Conservation (phyloP, 2,113 vertebrate species). For the Poecilia latipinna region DNA sequence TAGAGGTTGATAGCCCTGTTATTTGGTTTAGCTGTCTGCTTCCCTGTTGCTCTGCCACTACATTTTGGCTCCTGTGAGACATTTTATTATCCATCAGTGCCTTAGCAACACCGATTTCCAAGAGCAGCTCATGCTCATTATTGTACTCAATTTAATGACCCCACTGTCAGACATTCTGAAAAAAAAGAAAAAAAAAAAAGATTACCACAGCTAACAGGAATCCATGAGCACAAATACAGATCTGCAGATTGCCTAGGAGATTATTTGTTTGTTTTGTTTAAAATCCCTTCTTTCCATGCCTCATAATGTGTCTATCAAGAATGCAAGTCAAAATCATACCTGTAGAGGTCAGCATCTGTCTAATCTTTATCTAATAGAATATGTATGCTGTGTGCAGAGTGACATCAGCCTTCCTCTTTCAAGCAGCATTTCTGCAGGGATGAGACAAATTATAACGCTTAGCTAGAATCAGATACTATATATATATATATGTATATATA, state of each 20-base stretch:
- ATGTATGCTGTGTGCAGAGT: slow-evolving; percentile 26
- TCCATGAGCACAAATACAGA: neutral
- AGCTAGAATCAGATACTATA: neutral
- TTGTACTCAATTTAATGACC: slow-evolving; percentile 36
- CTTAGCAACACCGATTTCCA: slow-evolving; percentile 23
- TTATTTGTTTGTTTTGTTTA: slow-evolving; percentile 18
- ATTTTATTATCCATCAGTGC: slow-evolving; percentile 67
- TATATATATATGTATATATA: neutral
- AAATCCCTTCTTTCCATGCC: slow-evolving; percentile 13
- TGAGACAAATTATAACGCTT: slow-evolving; percentile 8
- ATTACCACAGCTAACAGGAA: neutral
- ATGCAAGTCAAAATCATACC: slow-evolving; percentile 69
- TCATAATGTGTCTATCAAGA: slow-evolving; percentile 48
- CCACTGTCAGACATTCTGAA: slow-evolving; percentile 11
- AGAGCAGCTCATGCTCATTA: slow-evolving; percentile 21
- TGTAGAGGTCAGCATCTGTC: slow-evolving; percentile 78
- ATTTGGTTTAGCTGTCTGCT: slow-evolving; percentile 69
- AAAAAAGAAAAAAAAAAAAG: neutral
- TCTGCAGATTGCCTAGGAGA: neutral
- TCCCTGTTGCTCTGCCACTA: slow-evolving; percentile 64
- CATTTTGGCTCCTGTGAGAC: slow-evolving; percentile 63
- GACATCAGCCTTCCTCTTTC: slow-evolving; percentile 2
- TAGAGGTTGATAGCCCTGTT: slow-evolving; percentile 66
- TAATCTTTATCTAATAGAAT: slow-evolving; percentile 62
- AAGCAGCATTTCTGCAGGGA: slow-evolving; percentile 1